Percentiles rank a stretch among this genome's conserved stretches.
phyloP scores from a whole-genome alignment of 1,140 invertebrate genomes.

The Liolophura sinensis region DNA sequence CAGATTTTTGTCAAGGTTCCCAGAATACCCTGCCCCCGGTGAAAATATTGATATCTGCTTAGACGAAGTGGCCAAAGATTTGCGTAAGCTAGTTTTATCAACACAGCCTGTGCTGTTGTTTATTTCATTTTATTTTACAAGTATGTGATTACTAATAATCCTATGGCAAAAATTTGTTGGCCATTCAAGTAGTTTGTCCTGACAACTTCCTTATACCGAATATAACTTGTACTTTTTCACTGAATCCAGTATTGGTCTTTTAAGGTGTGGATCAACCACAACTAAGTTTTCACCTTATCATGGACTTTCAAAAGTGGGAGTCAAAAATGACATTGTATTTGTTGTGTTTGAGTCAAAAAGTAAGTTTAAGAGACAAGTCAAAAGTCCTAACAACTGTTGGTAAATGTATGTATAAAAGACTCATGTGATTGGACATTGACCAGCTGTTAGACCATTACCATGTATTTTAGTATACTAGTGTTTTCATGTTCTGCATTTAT shows the following conservation, averaged over 20 bases:
- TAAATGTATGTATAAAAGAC: neutral
- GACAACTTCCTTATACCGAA: too few species aligned
- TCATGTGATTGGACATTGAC: neutral
- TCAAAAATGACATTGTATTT: neutral
- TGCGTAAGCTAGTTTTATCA: constrained; percentile 40
- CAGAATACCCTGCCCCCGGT: constrained; percentile 40
- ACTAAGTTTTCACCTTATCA: neutral
- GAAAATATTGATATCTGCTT: constrained; percentile 49
- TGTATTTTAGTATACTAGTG: too few species aligned
- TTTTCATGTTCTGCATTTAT: neutral
- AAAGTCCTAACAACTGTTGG: too few species aligned
- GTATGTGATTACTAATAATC: neutral
- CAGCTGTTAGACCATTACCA: neutral
- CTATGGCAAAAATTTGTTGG: neutral
- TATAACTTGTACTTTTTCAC: too few species aligned
- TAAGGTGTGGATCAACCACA: neutral
- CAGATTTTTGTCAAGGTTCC: constrained; percentile 56
- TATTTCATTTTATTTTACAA: neutral
- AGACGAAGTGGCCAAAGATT: constrained; percentile 55
- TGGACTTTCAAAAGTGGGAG: neutral
- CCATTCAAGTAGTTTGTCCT: neutral
- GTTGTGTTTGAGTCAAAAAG: too few species aligned
- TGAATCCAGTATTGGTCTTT: neutral
- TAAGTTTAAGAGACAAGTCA: neutral
- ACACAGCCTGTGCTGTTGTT: neutral